phyloP scores from a whole-genome alignment of 2,113 vertebrate genomes.

The Phodopus roborovskii region DNA sequence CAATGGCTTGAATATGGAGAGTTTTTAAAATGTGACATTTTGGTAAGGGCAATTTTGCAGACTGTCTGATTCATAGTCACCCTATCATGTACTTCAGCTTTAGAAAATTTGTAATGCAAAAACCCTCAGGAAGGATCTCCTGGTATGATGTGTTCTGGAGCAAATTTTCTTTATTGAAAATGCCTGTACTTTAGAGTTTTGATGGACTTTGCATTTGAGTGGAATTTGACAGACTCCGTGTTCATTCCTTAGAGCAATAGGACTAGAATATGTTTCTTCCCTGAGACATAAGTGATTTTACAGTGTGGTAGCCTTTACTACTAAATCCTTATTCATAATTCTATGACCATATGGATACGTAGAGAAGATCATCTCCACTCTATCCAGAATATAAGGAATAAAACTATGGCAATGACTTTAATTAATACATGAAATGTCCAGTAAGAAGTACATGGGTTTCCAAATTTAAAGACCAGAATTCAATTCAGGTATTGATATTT shows the following conservation, averaged over 20 bases:
- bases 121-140: slow-evolving; percentile 46
- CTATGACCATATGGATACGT: not conserved
- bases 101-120: slow-evolving; percentile 69
- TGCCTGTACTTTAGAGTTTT: not conserved
- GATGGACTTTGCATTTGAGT: not conserved
- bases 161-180: slow-evolving; percentile 53
- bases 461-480: slow-evolving; percentile 35
- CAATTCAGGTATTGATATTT: no score
- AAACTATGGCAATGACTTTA: not conserved
- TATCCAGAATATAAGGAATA: slow-evolving; percentile 1
- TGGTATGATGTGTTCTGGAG: slow-evolving; percentile 33
- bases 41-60: slow-evolving; percentile 56
- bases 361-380: not conserved
- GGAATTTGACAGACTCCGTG: not conserved
- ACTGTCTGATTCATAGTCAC: slow-evolving; percentile 59
- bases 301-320: not conserved
- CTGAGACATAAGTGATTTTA: not conserved
- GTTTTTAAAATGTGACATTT: slow-evolving; percentile 53
- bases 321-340: not conserved
- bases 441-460: not conserved
- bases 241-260: not conserved
- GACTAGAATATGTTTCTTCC: slow-evolving; percentile 14
- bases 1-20: slow-evolving; percentile 59
- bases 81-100: slow-evolving; percentile 52
- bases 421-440: not conserved